Evolutionary conservation across 2,888 invertebrate species (phyloP), one percentile per base, ranked within the genome.

Genomic region (Agrotis ipsilon): DNA sequence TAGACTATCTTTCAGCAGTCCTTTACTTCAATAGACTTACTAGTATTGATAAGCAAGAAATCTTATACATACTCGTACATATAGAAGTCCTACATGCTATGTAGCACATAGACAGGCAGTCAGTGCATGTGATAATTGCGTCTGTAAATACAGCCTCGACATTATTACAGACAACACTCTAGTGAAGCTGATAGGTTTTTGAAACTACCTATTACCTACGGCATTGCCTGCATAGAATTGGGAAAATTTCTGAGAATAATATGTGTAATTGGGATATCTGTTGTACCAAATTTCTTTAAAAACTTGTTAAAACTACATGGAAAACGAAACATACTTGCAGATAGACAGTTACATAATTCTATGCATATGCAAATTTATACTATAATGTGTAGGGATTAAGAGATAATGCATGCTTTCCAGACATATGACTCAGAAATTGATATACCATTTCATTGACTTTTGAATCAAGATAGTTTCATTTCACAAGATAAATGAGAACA

Each of bases 111-210:
- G 19, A 45, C 75, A 46, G 32, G 21, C 27, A n/a, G 48, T 75
- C 27, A 52, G 60, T 24, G 46, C 43, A 55, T 60, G 68, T 71
- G 70, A 57, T 66, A 66, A 73, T 75, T 76, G 48, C 43, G 52
- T 68, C 18, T 48, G 69, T 45, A 48, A 68, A 73, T 39, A 73
- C 59, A 68, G 43, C 76, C 69, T 73, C 46, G 43, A 75, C 75
- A 75, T 68, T 32, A 67, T 68, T 59, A 76, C 13, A 45, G 2
- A 14, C 16, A 16, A 69, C 24, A 46, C 16, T 60, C 16, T 71
- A 51, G n/a, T 6, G n/a, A 3, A 3, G n/a, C 21, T 67, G 48
- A 66, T 66, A 21, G 13, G 48, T 48, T 49, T 14, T 2, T 55
- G 32, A 16, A 7, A 64, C 24, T 27, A 58, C 24, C 16, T 58